These are phyloP conservation scores for Apotomis betuletana DNA, from an alignment of 2,888 invertebrate species.

Conservation along the genomic window DNA sequence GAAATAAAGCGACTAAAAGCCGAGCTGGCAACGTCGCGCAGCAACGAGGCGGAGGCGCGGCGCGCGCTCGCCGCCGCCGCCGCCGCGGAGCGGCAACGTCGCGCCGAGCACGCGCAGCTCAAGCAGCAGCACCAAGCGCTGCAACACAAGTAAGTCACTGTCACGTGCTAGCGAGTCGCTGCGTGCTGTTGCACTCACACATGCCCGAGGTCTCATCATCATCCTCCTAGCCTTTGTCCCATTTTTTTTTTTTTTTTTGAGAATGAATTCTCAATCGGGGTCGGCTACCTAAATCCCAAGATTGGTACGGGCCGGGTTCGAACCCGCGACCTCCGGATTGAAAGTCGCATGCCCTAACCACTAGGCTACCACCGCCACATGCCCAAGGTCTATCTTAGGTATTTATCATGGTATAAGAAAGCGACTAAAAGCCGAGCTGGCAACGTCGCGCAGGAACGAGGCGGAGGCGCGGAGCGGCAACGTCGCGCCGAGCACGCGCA, in stretches of 20 bases:
- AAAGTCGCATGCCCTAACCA: too few relatives aligned
- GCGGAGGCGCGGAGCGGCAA: conserved; percentile 85
- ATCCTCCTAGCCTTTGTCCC: too few relatives aligned
- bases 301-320: too few relatives aligned
- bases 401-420: conserved; percentile 45
- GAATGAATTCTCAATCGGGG: too few relatives aligned
- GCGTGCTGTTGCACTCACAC: too few relatives aligned
- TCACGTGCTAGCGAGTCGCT: background rate
- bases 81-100: conserved; percentile 65
- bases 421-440: conserved; percentile 56
- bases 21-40: conserved; percentile 81
- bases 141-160: conserved; percentile 89
- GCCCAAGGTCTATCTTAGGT: too few relatives aligned
- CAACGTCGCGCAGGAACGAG: conserved; percentile 86
- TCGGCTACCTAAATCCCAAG: too few relatives aligned
- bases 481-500: conserved; percentile 29
- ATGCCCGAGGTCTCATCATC: too few relatives aligned
- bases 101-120: conserved; percentile 88
- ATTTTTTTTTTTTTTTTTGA: too few relatives aligned
- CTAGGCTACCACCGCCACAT: too few relatives aligned
- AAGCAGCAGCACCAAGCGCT: conserved; percentile 94
- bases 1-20: conserved; percentile 62
- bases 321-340: too few relatives aligned
- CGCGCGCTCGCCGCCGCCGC: conserved; percentile 70
- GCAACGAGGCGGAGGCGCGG: conserved; percentile 90